Conservation (phyloP, 1,140 invertebrate species). For the Trichoplusia ni region DNA sequence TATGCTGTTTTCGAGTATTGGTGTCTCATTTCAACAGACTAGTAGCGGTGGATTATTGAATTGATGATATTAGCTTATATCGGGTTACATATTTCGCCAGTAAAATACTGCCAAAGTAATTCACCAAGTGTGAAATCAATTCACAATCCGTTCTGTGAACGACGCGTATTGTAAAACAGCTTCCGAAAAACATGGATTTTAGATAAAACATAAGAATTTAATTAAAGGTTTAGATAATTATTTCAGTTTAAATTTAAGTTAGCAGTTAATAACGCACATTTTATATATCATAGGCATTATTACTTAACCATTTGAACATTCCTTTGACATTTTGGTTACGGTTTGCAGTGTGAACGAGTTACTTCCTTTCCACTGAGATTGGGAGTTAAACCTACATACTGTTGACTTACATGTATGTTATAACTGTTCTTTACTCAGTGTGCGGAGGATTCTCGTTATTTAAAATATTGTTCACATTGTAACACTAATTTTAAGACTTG, state of each 20-base stretch:
- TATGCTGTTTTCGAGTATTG: slow-evolving; percentile 74
- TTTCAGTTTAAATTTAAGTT: slow-evolving; percentile 81
- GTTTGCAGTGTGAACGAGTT: slow-evolving; percentile 57
- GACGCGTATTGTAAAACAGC: slow-evolving; percentile 74
- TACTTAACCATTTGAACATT: slow-evolving; percentile 80
- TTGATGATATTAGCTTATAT: slow-evolving; percentile 52
- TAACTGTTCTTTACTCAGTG: slow-evolving; percentile 1
- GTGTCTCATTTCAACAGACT: slow-evolving; percentile 69
- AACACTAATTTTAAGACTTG: slow-evolving; percentile 72
- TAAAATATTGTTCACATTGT: slow-evolving; percentile 55
- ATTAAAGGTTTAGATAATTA: slow-evolving; percentile 77
- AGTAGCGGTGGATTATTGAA: slow-evolving; percentile 60
- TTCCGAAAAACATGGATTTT: slow-evolving; percentile 75
- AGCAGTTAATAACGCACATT: slow-evolving; percentile 78
- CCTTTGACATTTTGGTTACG: slow-evolving; percentile 75
- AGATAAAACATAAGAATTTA: slow-evolving; percentile 74
- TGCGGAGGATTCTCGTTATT: slow-evolving; percentile 14
- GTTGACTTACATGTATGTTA: slow-evolving; percentile 11
- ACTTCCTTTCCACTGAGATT: slow-evolving; percentile 16
- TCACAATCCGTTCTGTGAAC: slow-evolving; percentile 79
- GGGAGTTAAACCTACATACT: slow-evolving; percentile 1
- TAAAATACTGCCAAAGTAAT: slow-evolving; percentile 79
- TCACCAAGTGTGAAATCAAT: slow-evolving; percentile 73
- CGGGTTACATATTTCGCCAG: slow-evolving; percentile 64
- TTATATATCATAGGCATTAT: slow-evolving; percentile 79